Evolutionary conservation across 2,888 invertebrate species (phyloP).

Genomic region (Mystacides longicornis): DNA sequence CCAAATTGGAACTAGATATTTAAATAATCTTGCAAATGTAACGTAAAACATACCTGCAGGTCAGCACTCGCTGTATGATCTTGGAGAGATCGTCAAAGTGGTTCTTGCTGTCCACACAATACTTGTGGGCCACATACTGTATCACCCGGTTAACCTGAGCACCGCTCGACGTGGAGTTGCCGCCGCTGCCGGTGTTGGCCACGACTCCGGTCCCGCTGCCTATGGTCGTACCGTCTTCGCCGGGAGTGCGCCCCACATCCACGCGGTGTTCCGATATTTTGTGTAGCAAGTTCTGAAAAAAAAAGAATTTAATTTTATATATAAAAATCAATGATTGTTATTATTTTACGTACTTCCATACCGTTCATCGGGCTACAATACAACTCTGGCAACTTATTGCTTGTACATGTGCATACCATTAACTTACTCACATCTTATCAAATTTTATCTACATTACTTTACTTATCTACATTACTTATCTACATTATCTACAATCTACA

Average conservation of each 20-base stretch:
- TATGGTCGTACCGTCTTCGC: constrained; percentile 32
- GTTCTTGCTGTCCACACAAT: constrained; percentile 89
- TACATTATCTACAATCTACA: too few species aligned
- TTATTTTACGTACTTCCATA: neutral
- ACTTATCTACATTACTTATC: too few species aligned
- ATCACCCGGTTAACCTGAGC: constrained; percentile 86
- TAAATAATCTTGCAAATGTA: too few species aligned
- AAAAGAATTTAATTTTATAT: neutral
- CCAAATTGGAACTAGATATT: too few species aligned
- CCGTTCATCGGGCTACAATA: too few species aligned
- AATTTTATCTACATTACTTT: too few species aligned
- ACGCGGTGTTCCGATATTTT: constrained; percentile 82
- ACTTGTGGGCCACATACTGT: constrained; percentile 88
- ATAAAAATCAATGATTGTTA: neutral
- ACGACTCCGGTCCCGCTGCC: constrained; percentile 41
- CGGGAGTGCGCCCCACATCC: constrained; percentile 56
- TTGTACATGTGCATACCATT: too few species aligned
- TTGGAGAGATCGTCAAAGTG: constrained; percentile 92
- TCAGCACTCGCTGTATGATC: constrained; percentile 83
- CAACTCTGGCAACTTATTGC: too few species aligned
- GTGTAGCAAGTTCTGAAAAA: constrained; percentile 59
- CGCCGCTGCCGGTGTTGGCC: constrained; percentile 33
- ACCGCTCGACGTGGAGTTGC: constrained; percentile 48
- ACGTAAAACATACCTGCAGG: constrained; percentile 67
- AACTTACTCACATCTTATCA: too few species aligned